A percentile compares a stretch with the other conserved stretches of the same genome.
Conservation (phyloP, 2,113 vertebrate genomes). For the Acinonyx jubatus region DNA sequence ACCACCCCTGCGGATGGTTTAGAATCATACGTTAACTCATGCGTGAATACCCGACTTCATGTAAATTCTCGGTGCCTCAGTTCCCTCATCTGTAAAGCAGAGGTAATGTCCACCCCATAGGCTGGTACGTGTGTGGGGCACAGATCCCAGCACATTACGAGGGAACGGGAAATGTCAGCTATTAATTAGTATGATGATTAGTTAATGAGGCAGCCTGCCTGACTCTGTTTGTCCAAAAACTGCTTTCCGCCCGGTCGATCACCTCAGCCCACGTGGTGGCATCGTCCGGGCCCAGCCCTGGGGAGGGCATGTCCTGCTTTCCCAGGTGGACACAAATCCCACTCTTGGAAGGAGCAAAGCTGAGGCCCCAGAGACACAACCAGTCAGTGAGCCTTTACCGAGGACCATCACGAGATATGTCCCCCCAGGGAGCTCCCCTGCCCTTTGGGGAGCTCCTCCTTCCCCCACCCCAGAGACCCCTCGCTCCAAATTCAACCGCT, state of each 20-base stretch:
- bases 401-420: too few species aligned
- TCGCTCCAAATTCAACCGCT: background rate
- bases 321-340: background rate
- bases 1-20: background rate
- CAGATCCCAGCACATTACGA: background rate
- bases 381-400: fast-evolving
- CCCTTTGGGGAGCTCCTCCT: background rate
- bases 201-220: background rate
- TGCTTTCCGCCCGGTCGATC: background rate
- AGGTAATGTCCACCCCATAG: background rate
- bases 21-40: background rate
- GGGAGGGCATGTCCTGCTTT: background rate
- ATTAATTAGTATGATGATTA: too few species aligned
- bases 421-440: background rate
- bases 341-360: background rate
- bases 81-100: background rate
- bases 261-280: background rate
- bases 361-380: background rate
- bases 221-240: background rate
- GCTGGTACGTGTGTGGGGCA: background rate
- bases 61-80: background rate
- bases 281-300: fast-evolving
- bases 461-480: fast-evolving
- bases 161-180: background rate
- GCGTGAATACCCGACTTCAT: background rate